Percentiles rank a stretch among this genome's conserved stretches.
Conservation (phyloP, 2,113 vertebrate species). For the Triplophysa dalaica region DNA sequence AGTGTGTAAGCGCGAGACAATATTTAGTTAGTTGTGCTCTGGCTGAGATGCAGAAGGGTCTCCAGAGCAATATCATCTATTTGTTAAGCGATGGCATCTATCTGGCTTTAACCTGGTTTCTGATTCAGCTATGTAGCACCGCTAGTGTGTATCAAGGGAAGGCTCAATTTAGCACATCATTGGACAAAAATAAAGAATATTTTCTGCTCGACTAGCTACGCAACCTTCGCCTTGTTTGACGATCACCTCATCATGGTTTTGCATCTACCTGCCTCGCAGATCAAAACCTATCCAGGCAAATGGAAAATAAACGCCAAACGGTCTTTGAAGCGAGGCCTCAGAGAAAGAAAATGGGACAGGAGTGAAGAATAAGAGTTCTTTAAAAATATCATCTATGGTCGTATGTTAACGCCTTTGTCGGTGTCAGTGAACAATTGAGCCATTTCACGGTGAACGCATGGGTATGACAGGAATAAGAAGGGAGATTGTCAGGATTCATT, state of each 20-base stretch:
- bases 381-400: constrained; percentile 34
- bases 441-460: constrained; percentile 50
- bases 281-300: constrained; percentile 36
- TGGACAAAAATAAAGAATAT: constrained; percentile 5
- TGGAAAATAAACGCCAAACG: constrained; percentile 25
- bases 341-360: constrained; percentile 11
- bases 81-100: background rate
- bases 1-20: background rate
- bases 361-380: constrained; percentile 42
- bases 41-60: background rate
- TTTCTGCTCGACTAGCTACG: background rate
- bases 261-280: constrained; percentile 15
- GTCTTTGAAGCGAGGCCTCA: background rate
- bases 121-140: background rate
- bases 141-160: background rate
- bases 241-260: constrained; percentile 9
- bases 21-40: background rate
- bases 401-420: constrained; percentile 37
- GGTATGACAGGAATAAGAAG: constrained; percentile 42
- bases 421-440: constrained; percentile 55
- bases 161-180: background rate
- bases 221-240: constrained; percentile 20
- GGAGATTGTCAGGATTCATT: constrained; percentile 54
- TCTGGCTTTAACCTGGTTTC: background rate
- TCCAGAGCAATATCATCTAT: background rate